A percentile compares a stretch with the other conserved stretches of the same genome.
phyloP scores from a whole-genome alignment of 2,888 invertebrate genomes.

The Leucophenga montana region DNA sequence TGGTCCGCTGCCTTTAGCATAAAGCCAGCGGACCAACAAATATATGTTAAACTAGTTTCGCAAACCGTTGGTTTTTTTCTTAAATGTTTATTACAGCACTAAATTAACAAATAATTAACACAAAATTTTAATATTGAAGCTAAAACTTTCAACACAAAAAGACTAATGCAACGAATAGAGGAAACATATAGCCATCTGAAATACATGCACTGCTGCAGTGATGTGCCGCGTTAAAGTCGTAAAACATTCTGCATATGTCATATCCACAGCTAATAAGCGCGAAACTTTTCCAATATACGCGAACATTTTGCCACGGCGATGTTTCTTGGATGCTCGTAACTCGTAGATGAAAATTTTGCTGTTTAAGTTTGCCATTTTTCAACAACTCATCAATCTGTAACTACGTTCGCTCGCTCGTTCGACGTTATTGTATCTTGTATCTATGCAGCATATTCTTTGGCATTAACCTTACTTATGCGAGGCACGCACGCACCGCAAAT shows the following conservation, averaged over 20 bases:
- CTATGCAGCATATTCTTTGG: constrained; percentile 17
- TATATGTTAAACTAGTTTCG: too few relatives aligned
- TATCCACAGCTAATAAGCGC: constrained; percentile 21
- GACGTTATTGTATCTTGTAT: constrained; percentile 30
- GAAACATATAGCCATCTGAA: too few relatives aligned
- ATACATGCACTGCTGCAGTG: too few relatives aligned
- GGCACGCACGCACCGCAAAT: constrained; percentile 65
- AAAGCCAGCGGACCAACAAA: too few relatives aligned
- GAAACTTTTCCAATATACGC: constrained; percentile 23
- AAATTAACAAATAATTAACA: too few relatives aligned
- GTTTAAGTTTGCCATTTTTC: constrained; percentile 66
- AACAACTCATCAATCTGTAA: constrained; percentile 65
- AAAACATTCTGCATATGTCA: constrained; percentile 6
- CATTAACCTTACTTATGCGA: constrained; percentile 58
- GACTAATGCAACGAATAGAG: too few relatives aligned
- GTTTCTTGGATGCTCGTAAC: neutral
- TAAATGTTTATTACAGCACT: too few relatives aligned
- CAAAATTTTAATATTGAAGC: too few relatives aligned
- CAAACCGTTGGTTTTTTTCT: too few relatives aligned
- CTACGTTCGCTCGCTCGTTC: constrained; percentile 47
- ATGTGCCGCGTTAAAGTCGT: too few relatives aligned
- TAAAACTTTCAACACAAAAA: too few relatives aligned
- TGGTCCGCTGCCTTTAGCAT: too few relatives aligned
- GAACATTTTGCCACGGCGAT: neutral
- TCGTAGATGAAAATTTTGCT: constrained; percentile 53